Conservation (phyloP, 2,113 vertebrate species). For the Crotalus viridis region DNA sequence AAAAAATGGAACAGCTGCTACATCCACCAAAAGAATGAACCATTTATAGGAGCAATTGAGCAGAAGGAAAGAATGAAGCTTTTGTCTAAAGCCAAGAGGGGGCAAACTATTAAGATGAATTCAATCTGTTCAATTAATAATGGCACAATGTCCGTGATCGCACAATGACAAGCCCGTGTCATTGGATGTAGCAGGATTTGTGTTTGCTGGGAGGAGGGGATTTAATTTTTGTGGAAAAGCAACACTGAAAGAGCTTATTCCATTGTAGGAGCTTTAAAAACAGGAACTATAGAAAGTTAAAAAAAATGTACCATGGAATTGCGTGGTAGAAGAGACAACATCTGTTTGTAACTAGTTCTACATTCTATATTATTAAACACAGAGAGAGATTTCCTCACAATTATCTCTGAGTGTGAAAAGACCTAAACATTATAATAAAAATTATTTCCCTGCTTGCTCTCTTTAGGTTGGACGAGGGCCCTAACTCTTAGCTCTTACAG, state of each 20-base stretch:
- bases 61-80: slow-evolving; percentile 26
- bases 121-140: slow-evolving; percentile 25
- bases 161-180: slow-evolving; percentile 23
- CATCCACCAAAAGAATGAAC: slow-evolving; percentile 18
- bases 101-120: slow-evolving; percentile 23
- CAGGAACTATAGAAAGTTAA: not conserved
- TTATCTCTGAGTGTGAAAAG: not conserved
- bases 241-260: not conserved
- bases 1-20: slow-evolving; percentile 26
- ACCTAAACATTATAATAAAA: not conserved
- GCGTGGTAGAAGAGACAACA: not conserved
- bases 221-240: slow-evolving; percentile 15
- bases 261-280: not conserved
- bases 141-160: slow-evolving; percentile 18
- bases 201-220: slow-evolving; percentile 2
- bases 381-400: not conserved
- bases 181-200: slow-evolving; percentile 14
- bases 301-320: not conserved
- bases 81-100: slow-evolving; percentile 33
- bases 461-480: not conserved
- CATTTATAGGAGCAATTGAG: slow-evolving; percentile 31
- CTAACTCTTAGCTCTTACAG: not conserved
- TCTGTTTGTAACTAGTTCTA: not conserved
- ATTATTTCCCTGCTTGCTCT: not conserved
- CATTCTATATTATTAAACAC: not conserved